Conservation (phyloP, 2,113 vertebrate genomes). For the Podocnemis expansa region DNA sequence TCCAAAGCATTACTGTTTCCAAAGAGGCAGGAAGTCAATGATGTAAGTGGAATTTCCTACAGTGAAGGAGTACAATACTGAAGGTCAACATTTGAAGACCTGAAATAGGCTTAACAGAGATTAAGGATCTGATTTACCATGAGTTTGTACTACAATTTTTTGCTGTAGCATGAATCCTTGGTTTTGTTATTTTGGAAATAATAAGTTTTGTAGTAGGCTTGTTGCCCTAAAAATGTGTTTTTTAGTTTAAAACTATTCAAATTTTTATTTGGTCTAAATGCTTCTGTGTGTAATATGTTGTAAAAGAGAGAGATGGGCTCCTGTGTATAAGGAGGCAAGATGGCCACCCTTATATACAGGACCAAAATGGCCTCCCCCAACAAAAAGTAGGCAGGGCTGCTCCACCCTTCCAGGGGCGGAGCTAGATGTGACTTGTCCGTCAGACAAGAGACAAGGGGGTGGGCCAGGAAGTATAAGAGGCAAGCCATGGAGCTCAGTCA, state of each 20-base stretch:
- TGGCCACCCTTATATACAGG: no score
- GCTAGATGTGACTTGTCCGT: no score
- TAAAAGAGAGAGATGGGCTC: no score
- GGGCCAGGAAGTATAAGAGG: no score
- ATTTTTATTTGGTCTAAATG: not conserved
- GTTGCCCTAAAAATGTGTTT: not conserved
- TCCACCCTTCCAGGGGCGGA: no score
- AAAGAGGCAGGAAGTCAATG: conserved; percentile 36
- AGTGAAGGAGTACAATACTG: conserved; percentile 37
- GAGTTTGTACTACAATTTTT: not conserved
- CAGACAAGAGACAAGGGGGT: no score
- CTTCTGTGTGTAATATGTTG: not conserved
- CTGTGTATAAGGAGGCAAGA: no score
- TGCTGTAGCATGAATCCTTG: not conserved
- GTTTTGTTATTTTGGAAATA: not conserved
- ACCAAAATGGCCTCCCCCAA: no score
- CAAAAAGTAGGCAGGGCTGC: no score
- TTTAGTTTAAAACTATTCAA: not conserved
- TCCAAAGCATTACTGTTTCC: conserved; percentile 46
- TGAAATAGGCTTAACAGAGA: conserved; percentile 29
- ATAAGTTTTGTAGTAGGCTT: not conserved
- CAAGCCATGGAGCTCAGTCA: no score
- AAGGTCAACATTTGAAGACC: conserved; percentile 25
- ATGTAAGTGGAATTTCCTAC: conserved; percentile 62
- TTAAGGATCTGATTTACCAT: not conserved